Base-by-base conservation (phyloP, 2,113 vertebrate species). In the Panurus biarmicus region DNA sequence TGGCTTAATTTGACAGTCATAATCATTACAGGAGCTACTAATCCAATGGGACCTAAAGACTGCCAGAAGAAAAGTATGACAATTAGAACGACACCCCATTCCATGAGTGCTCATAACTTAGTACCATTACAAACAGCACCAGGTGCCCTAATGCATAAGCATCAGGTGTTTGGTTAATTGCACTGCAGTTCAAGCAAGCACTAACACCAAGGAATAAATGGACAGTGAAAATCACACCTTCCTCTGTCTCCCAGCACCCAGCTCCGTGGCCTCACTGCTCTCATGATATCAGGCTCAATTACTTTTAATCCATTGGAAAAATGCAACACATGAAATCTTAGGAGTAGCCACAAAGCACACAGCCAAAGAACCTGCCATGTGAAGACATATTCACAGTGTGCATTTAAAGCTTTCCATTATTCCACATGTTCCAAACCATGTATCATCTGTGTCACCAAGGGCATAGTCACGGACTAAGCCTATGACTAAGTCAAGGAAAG, bases 1-100 rank as follows among this genome's bases (percentile, higher is more conserved):
- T 98, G 97, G 97, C 78, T 97, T 97, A 96, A 96, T 97, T 98
- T 98, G 97, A 96, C 97, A 97, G 95, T 92, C 89, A 84, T 96
- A 96, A 96, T 94, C 96, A 83, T 96, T 97, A 95, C 51, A 96
- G 94, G 85, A 97, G 80, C 94, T 95, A 92, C 92, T 96, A 97
- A 97, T 96, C 97, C 97, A 97, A 92, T 88, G 97, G 87, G 96
- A 97, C 89, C 77, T 90, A 81, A 92, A 91, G 70, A 54, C 85
- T 96, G 97, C 97, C 97, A 98, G 96, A 96, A 96, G 91, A 76
- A 96, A 97, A 97, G 91, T 92, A 77, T 90, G 93, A 89, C 90
- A 96, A 95, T 96, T 89, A 96, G 88, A 97, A 81, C 35, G 36
- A 93, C 62, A 65, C 87, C 92, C 71, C 56, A 40, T 88, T 90